phyloP scores from a whole-genome alignment of 2,113 vertebrate genomes.

The Strigops habroptila region DNA sequence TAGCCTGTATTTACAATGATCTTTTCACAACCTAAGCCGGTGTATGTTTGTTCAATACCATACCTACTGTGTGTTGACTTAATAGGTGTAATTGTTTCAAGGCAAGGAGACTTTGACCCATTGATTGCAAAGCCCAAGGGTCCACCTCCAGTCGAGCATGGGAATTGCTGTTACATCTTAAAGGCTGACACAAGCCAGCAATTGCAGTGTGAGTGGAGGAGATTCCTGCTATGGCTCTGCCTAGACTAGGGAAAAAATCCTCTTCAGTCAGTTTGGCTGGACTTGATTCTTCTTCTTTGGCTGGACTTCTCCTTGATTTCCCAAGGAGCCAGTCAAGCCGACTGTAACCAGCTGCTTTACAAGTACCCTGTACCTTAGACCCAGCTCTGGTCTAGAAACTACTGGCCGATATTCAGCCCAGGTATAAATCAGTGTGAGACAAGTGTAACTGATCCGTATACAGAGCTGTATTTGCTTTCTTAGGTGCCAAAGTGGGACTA shows the following conservation, averaged over 20 bases:
- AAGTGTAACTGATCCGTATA: neutral
- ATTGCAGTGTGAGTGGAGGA: neutral
- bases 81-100: neutral
- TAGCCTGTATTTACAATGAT: neutral
- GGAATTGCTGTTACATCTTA: neutral
- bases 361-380: neutral
- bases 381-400: neutral
- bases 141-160: neutral
- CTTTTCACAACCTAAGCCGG: neutral
- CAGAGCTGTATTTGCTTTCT: neutral
- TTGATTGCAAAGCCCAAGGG: neutral
- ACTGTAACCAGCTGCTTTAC: neutral
- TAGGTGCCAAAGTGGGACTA: neutral
- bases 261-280: neutral
- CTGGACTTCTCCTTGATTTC: neutral
- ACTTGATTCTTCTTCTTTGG: neutral
- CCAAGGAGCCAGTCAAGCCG: neutral
- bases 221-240: neutral
- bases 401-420: neutral
- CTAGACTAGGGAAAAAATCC: neutral
- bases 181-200: neutral
- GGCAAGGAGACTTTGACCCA: neutral
- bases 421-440: neutral
- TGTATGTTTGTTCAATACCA: neutral
- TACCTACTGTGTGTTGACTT: neutral